Base-by-base conservation (phyloP, 2,888 invertebrate genomes). In the Ormyrus rosae region DNA sequence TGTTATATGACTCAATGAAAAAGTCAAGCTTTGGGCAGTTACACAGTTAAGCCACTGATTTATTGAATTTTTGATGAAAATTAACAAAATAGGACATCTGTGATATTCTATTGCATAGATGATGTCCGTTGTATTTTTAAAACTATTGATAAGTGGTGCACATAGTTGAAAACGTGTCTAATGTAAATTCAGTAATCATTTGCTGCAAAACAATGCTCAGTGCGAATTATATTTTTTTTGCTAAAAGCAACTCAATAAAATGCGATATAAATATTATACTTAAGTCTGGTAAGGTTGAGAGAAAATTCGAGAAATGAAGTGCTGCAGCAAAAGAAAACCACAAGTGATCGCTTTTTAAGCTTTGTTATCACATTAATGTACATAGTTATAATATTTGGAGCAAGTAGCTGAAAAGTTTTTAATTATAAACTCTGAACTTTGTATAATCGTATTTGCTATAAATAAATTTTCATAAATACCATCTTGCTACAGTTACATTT, bases 361-460 rank as follows among this genome's bases (percentile, higher is more conserved):
- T 83, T 81, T 55, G 76, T 83, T 82, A 70, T 84, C 79, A 82
- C 78, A 75, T 83, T 85, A 81, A 76, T 86, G 85, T 85, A 82
- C 58, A 82, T 82, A 79, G 76, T 65, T 72, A 72, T 81, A 78
- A 82, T 67, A 83, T 81, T 82, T 81, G 83, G 67, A 77, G 73
- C 56, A 55, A 60, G 67, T 69, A 80, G 81, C 45, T 58, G 34
- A 70, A 71, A 53, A 55, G 68, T 58, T 80, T 73, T 65, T 77
- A 53, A 82, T 71, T 58, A 67, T 56, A 50, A 71, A 76, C 46
- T 68, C 71, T 75, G 83, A 83, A 82, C 70, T 83, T 85, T 86
- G 83, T 85, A 85, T 84, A 83, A 84, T 81, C 80, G 75, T 78
- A 83, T 82, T 83, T 84, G 83, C 84, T 84, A 85, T 69, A 81